These are phyloP conservation scores for Pandemis corylana DNA, from an alignment of 2,888 invertebrate species.

Conservation along the genomic window DNA sequence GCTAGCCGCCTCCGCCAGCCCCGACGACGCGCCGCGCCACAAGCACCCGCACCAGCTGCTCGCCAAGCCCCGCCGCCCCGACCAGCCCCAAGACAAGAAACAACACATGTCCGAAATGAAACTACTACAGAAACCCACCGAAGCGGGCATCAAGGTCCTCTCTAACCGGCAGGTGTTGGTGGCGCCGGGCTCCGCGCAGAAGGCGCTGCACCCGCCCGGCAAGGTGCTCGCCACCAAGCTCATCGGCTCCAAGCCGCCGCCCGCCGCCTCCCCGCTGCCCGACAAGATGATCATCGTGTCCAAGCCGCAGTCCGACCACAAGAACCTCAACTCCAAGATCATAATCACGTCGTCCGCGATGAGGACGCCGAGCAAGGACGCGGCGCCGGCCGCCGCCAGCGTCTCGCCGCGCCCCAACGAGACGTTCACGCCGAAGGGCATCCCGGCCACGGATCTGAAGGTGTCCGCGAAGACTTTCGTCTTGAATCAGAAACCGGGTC, in stretches of 20 bases:
- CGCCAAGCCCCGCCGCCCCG: slow-evolving; percentile 69
- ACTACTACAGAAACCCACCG: slow-evolving; percentile 73
- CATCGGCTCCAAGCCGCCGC: slow-evolving; percentile 68
- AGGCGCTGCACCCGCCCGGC: slow-evolving; percentile 65
- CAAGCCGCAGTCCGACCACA: slow-evolving; percentile 68
- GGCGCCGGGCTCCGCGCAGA: slow-evolving; percentile 68
- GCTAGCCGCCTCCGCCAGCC: slow-evolving; percentile 62
- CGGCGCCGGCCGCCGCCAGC: slow-evolving; percentile 59
- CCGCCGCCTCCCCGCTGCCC: slow-evolving; percentile 51
- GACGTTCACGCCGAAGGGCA: slow-evolving; percentile 74
- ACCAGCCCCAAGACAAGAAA: slow-evolving; percentile 66
- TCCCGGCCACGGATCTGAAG: slow-evolving; percentile 79
- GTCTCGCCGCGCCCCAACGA: slow-evolving; percentile 68
- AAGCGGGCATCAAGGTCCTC: slow-evolving; percentile 70
- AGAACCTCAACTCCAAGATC: slow-evolving; percentile 69
- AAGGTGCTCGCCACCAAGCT: slow-evolving; percentile 79
- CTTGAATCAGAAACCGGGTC: slow-evolving; percentile 79
- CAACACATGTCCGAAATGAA: slow-evolving; percentile 75
- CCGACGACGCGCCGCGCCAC: slow-evolving; percentile 63
- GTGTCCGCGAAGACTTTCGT: slow-evolving; percentile 80
- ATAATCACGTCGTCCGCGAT: slow-evolving; percentile 68
- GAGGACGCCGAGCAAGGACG: slow-evolving; percentile 61
- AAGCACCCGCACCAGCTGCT: slow-evolving; percentile 74
- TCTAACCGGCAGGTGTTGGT: slow-evolving; percentile 76
- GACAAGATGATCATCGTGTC: slow-evolving; percentile 82